A percentile compares a stretch with the other conserved stretches of the same genome.
phyloP scores from a whole-genome alignment of 64 coral and sea anemone genomes.

The Montipora cactus region DNA sequence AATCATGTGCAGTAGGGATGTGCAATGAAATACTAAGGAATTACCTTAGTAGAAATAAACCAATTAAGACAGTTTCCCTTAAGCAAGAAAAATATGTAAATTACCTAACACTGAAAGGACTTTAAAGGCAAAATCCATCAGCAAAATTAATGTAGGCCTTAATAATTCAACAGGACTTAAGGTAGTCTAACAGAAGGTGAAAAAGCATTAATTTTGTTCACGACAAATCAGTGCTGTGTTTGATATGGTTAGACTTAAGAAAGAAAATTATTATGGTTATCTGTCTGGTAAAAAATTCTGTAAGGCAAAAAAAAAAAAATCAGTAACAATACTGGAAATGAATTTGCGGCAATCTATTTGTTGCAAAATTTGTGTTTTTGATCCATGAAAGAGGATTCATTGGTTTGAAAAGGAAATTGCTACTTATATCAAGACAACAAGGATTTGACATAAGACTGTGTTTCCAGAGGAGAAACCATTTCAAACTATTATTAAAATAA shows the following conservation, averaged over 20 bases:
- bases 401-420: too few relatives aligned
- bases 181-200: background rate
- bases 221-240: background rate
- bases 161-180: background rate
- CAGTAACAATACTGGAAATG: too few relatives aligned
- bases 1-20: too few relatives aligned
- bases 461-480: background rate
- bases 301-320: too few relatives aligned
- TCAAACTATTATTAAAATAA: background rate
- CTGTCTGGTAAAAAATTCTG: background rate
- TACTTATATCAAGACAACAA: background rate
- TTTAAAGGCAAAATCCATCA: background rate
- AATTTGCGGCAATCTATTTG: too few relatives aligned
- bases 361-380: too few relatives aligned
- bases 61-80: background rate
- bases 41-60: too few relatives aligned
- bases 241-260: background rate
- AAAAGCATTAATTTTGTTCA: background rate
- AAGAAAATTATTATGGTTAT: background rate
- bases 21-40: too few relatives aligned
- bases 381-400: too few relatives aligned
- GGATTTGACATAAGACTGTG: background rate
- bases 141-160: background rate
- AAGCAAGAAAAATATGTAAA: background rate
- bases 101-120: background rate